These are phyloP conservation scores for Aurelia coerulea DNA, from an alignment of 30 jellyfish, hydroid and myxozoan genomes.

Conservation along the genomic window DNA sequence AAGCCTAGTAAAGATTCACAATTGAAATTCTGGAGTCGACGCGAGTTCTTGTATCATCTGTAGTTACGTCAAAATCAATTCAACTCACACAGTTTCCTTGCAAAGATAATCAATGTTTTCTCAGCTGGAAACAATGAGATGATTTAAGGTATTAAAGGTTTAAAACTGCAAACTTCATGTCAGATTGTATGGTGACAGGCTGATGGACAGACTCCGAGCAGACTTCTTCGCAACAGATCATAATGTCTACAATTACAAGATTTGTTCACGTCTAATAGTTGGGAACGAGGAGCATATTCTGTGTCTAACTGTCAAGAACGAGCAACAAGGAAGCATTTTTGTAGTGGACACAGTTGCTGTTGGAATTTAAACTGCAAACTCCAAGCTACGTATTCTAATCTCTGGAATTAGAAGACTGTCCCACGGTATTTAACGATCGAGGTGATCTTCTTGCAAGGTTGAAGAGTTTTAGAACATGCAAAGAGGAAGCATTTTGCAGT, in stretches of 20 bases:
- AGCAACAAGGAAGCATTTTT: not conserved
- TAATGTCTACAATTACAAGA: not conserved
- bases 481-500: too few relatives aligned
- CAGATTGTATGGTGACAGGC: not conserved
- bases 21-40: slow-evolving; percentile 41
- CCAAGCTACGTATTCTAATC: too few relatives aligned
- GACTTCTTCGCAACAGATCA: not conserved
- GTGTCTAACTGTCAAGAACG: too few relatives aligned
- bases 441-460: too few relatives aligned
- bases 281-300: not conserved
- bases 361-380: too few relatives aligned
- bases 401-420: too few relatives aligned
- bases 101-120: slow-evolving; percentile 17
- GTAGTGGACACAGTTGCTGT: too few relatives aligned
- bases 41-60: slow-evolving; percentile 11
- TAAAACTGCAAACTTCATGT: slow-evolving; percentile 31
- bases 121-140: slow-evolving; percentile 67
- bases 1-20: slow-evolving; percentile 41
- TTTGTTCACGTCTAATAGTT: not conserved
- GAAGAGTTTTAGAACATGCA: too few relatives aligned
- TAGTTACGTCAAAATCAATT: slow-evolving; percentile 40
- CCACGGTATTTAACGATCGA: too few relatives aligned
- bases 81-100: slow-evolving; percentile 20
- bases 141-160: slow-evolving; percentile 41
- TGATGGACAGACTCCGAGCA: too few relatives aligned